Percentiles rank a stretch among this genome's conserved stretches.
Conservation (phyloP, 2,113 vertebrate species). For the Odontesthes bonariensis region DNA sequence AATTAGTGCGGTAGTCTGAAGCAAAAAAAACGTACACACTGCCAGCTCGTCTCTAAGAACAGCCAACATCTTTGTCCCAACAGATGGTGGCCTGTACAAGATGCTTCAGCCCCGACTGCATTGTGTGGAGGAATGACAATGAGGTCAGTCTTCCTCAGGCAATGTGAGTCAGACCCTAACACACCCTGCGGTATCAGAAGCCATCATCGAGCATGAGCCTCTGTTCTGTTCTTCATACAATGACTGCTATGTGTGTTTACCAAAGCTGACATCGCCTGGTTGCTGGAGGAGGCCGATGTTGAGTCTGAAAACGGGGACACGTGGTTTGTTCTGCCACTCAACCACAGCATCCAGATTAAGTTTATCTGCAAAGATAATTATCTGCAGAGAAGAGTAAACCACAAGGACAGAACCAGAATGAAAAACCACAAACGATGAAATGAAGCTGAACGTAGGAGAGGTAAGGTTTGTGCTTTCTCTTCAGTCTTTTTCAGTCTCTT, state of each 20-base stretch:
- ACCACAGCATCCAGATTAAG: neutral
- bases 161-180: constrained; percentile 19
- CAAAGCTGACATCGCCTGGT: neutral
- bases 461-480: neutral
- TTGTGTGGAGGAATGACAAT: constrained; percentile 6
- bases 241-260: constrained; percentile 6
- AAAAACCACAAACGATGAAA: neutral
- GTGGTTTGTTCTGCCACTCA: neutral
- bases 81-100: constrained; percentile 3
- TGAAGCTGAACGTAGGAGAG: neutral
- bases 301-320: neutral
- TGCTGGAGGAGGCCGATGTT: neutral
- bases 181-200: constrained; percentile 14
- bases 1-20: no score
- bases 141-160: constrained; percentile 18
- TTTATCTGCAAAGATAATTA: neutral
- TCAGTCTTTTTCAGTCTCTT: neutral
- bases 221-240: constrained; percentile 24
- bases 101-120: neutral
- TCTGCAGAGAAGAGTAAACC: neutral
- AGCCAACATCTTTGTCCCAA: neutral
- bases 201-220: neutral
- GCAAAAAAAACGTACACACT: no score
- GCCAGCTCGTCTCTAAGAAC: neutral
- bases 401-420: neutral